Percentiles rank a stretch among this genome's conserved stretches.
Evolutionary conservation across 2,888 invertebrate species (phyloP).

Genomic region (Epistrophe grossulariae): DNA sequence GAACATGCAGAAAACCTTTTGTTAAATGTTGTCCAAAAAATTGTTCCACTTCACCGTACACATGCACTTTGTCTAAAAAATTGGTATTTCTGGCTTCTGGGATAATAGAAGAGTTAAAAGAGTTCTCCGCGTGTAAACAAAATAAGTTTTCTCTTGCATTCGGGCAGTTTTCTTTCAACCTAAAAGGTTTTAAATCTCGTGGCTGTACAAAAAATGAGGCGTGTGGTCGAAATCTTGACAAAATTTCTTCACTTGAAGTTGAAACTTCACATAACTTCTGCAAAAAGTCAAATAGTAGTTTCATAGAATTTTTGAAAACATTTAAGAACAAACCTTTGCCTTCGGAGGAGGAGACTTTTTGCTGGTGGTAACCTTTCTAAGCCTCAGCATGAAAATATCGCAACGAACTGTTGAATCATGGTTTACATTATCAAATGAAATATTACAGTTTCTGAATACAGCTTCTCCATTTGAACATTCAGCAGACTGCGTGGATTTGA

Average conservation of each 20-base stretch:
- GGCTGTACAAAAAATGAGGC: constrained; percentile 80
- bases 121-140: constrained; percentile 79
- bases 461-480: constrained; percentile 80
- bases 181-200: constrained; percentile 79
- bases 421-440: constrained; percentile 81
- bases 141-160: constrained; percentile 75
- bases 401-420: constrained; percentile 83
- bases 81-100: constrained; percentile 79
- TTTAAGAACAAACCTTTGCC: constrained; percentile 67
- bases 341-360: constrained; percentile 29
- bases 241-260: constrained; percentile 78
- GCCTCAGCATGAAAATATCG: constrained; percentile 84
- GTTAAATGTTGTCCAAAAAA: constrained; percentile 78
- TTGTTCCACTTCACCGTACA: constrained; percentile 70
- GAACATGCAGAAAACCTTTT: constrained; percentile 85
- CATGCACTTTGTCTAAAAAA: constrained; percentile 78
- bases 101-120: constrained; percentile 78
- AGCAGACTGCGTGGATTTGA: constrained; percentile 82
- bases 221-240: constrained; percentile 82
- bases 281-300: constrained; percentile 34
- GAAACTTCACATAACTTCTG: constrained; percentile 71
- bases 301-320: background rate
- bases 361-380: constrained; percentile 81
- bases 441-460: constrained; percentile 81
- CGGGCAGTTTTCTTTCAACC: constrained; percentile 77